Conservation (phyloP, 2,113 vertebrate genomes). For the Eurystomus gularis region DNA sequence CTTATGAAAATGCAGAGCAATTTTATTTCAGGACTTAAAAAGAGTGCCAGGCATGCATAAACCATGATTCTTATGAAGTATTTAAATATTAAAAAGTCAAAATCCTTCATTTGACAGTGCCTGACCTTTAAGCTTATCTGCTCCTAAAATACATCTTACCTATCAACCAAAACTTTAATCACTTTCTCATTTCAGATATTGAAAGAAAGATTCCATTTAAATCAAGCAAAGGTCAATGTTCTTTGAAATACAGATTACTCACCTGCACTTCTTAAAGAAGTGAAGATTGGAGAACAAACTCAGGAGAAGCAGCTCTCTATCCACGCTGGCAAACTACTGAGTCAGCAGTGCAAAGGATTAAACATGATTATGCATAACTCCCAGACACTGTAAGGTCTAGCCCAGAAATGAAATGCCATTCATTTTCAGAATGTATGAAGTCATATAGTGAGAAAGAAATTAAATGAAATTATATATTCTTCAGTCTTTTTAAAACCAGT, state of each 20-base stretch:
- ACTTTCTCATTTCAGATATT: slow-evolving; percentile 79
- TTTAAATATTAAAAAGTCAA: slow-evolving; percentile 77
- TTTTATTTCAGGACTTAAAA: slow-evolving; percentile 62
- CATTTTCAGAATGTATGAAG: background rate
- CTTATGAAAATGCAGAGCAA: slow-evolving; percentile 51
- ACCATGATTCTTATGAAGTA: slow-evolving; percentile 58
- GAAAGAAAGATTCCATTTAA: slow-evolving; percentile 79
- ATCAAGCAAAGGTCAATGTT: slow-evolving; percentile 80
- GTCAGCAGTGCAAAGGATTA: slow-evolving; percentile 70
- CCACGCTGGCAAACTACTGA: slow-evolving; percentile 50
- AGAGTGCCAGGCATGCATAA: slow-evolving; percentile 61
- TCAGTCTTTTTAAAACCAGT: slow-evolving; percentile 9
- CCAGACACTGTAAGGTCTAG: slow-evolving; percentile 34
- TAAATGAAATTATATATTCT: background rate
- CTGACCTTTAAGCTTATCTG: slow-evolving; percentile 81
- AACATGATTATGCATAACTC: slow-evolving; percentile 47
- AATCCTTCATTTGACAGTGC: slow-evolving; percentile 73
- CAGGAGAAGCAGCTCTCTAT: background rate
- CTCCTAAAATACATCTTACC: slow-evolving; percentile 75
- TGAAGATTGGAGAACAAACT: slow-evolving; percentile 48
- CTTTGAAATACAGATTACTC: slow-evolving; percentile 78
- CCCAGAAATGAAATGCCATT: slow-evolving; percentile 57
- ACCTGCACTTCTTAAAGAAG: slow-evolving; percentile 58
- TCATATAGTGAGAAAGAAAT: background rate
- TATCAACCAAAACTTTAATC: slow-evolving; percentile 79